Evolutionary conservation across 2,113 vertebrate genomes (phyloP).

Genomic region (Larimichthys polyactis): DNA sequence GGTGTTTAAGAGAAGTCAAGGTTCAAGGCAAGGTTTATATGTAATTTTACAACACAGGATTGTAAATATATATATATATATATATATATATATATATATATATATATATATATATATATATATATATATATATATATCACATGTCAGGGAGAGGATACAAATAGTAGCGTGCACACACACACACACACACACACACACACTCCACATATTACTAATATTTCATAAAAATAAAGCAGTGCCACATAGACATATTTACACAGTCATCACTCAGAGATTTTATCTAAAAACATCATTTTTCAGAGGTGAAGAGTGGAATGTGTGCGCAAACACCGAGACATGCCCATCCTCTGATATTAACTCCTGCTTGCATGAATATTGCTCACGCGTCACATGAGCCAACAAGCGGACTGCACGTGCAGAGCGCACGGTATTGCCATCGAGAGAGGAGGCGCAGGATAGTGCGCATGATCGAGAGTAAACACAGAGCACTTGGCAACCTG

Average conservation of each 20-base stretch:
- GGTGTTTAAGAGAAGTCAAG: neutral
- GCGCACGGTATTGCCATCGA: slow-evolving; percentile 50
- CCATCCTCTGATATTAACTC: slow-evolving; percentile 41
- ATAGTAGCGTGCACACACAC: no score
- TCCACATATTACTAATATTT: neutral
- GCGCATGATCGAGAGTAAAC: slow-evolving; percentile 70
- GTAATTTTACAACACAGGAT: neutral
- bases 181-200: slow-evolving; percentile 1
- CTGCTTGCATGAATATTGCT: slow-evolving; percentile 64
- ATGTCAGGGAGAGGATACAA: neutral
- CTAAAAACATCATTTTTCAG: neutral
- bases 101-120: no score
- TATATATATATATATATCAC: no score
- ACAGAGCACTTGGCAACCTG: slow-evolving; percentile 27
- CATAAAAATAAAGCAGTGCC: neutral
- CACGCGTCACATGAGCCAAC: slow-evolving; percentile 78
- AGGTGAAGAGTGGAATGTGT: neutral
- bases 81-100: no score
- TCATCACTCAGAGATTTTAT: neutral
- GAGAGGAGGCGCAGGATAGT: slow-evolving; percentile 58
- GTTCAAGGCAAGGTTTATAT: neutral
- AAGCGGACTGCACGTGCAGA: slow-evolving; percentile 71
- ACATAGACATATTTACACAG: neutral
- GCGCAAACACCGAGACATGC: slow-evolving; percentile 23
- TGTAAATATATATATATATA: no score